phyloP scores from a whole-genome alignment of 2,113 vertebrate genomes.

The Ploceus nigricollis region DNA sequence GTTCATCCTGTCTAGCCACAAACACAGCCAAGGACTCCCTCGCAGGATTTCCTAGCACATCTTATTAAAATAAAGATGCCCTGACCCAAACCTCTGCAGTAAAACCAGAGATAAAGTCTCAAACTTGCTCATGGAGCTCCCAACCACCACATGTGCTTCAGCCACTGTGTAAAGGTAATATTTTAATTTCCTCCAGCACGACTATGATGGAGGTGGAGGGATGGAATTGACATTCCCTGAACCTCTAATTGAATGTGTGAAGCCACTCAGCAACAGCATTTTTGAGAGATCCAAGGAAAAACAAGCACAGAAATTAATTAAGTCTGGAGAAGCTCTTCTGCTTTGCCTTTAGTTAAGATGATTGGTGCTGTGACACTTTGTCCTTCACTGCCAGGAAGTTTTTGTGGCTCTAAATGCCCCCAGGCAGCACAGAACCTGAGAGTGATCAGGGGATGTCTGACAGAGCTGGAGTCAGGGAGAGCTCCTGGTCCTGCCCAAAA shows the following conservation, averaged over 20 bases:
- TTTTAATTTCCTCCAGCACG: neutral
- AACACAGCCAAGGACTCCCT: neutral
- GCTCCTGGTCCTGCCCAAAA: neutral
- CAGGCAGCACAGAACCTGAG: neutral
- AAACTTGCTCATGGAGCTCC: neutral
- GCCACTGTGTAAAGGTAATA: neutral
- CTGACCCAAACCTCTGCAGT: neutral
- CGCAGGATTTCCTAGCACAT: neutral
- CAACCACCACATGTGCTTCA: rapidly evolving
- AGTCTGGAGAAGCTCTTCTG: neutral
- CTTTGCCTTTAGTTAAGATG: neutral
- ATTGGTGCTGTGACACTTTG: conserved; percentile 11
- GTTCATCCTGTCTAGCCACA: neutral
- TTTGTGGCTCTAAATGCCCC: neutral
- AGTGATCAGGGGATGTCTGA: neutral
- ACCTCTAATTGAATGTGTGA: neutral
- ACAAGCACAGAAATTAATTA: neutral
- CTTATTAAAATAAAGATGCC: neutral
- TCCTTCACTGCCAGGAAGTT: neutral
- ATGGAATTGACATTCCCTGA: neutral
- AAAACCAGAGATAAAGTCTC: neutral
- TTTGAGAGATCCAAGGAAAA: neutral
- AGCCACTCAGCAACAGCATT: neutral
- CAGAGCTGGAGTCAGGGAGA: neutral
- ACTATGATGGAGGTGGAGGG: neutral